Evolutionary conservation across 2,888 invertebrate species (phyloP).

Genomic region (Panopea generosa): DNA sequence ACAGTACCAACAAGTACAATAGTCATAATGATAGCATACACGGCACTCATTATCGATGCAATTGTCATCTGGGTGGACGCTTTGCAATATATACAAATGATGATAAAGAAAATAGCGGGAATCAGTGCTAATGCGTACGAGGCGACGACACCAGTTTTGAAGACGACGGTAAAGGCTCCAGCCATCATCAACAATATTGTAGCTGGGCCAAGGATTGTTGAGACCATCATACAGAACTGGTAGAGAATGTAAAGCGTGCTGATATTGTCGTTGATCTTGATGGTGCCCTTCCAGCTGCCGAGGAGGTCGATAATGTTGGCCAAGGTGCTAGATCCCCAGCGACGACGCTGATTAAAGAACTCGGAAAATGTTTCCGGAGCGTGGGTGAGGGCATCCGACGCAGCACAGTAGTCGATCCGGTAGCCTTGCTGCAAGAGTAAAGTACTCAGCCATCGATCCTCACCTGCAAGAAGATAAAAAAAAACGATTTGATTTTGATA

Average conservation of each 20-base stretch:
- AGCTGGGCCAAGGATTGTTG: constrained; percentile 77
- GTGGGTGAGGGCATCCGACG: constrained; percentile 99
- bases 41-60: constrained; percentile 88
- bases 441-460: constrained; percentile 99
- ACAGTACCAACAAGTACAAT: constrained; percentile 99
- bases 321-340: constrained; percentile 99
- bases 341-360: constrained; percentile 98
- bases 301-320: constrained; percentile 98
- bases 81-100: constrained; percentile 96
- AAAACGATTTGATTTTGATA: too few species aligned
- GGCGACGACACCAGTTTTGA: constrained; percentile 98
- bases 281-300: constrained; percentile 77
- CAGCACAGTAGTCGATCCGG: constrained; percentile 99
- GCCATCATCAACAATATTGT: constrained; percentile 93
- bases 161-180: constrained; percentile 99
- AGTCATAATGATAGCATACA: constrained; percentile 99
- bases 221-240: constrained; percentile 75
- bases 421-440: constrained; percentile 98
- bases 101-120: constrained; percentile 96
- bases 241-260: constrained; percentile 79
- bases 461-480: constrained; percentile 87
- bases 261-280: constrained; percentile 79
- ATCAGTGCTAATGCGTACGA: constrained; percentile 97
- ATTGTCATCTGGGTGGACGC: constrained; percentile 92
- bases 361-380: constrained; percentile 91